phyloP scores from a whole-genome alignment of 35 echinoderm and acorn worm species.

The Hemicentrotus pulcherrimus region DNA sequence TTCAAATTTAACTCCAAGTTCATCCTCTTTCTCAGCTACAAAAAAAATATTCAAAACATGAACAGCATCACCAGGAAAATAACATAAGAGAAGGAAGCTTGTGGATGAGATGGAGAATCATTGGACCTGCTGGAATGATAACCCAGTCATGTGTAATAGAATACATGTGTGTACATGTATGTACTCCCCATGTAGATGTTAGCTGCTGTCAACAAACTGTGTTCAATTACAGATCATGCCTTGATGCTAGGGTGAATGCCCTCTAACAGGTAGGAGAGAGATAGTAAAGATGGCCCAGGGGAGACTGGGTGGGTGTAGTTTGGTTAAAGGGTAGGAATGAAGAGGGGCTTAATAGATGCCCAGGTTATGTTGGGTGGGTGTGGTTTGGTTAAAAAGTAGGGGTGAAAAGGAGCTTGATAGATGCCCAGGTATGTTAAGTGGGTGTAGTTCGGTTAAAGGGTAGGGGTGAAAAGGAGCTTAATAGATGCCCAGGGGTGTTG shows the following conservation, averaged over 20 bases:
- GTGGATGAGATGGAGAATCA: too few relatives aligned
- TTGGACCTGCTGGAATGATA: too few relatives aligned
- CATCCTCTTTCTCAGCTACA: too few relatives aligned
- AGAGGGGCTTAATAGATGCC: not conserved
- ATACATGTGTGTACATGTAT: not conserved
- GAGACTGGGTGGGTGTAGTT: not conserved
- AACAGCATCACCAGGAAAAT: too few relatives aligned
- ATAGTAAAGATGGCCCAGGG: not conserved
- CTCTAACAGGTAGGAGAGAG: not conserved
- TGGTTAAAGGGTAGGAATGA: not conserved
- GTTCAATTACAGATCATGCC: constrained; percentile 9
- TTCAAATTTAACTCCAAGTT: too few relatives aligned
- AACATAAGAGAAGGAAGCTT: too few relatives aligned
- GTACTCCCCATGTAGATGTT: not conserved
- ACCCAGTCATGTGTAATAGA: not conserved
- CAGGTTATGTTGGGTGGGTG: not conserved
- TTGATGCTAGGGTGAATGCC: not conserved
- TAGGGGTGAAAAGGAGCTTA: not conserved
- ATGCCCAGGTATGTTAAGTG: not conserved
- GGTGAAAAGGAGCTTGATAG: too few relatives aligned
- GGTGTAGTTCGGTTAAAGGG: not conserved
- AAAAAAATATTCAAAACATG: too few relatives aligned
- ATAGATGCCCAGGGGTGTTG: not conserved
- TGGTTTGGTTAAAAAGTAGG: not conserved
- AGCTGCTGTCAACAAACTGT: constrained; percentile 27